Base-by-base conservation (phyloP, 2,113 vertebrate genomes). In the Sander lucioperca region DNA sequence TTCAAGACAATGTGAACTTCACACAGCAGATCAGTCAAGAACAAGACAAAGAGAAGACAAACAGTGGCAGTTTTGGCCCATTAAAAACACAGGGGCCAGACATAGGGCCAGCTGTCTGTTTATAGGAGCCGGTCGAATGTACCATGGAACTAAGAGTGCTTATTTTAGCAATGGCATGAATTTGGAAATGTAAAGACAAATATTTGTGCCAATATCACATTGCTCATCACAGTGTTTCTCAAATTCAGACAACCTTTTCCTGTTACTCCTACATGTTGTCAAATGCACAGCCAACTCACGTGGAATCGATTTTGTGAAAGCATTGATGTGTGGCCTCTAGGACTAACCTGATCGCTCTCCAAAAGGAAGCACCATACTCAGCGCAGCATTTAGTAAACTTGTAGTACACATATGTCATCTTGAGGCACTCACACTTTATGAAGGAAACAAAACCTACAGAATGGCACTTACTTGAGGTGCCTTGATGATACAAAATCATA, bases 31-130 rank as follows among this genome's bases (percentile, higher is more conserved):
- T 78, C 56, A 63, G 56, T 69, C 19, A 19, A 43, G 21, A 57
- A 39, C 6, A n/a, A 48, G 48, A 48, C 23, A 65, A 69, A 63
- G 57, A 77, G 27, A 39, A 36, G 51, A 58, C 18, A 16, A 51
- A 66, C 10, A 21, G 36, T 18, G 16, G 11, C 11, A 23, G 19
- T 39, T 82, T 23, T 47, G 23, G 14, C 3, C 19, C 3, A n/a
- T 66, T 79, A 30, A 64, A 62, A 64, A 50, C 43, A 39, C 63
- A 53, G 54, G 74, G 33, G 23, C 62, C 33, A 48, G 21, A 68
- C 23, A 30, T 13, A 2, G 11, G 36, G 30, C 53, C 45, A 67
- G 54, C 56, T 61, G 58, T 65, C 36, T 56, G 53, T 66, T 71
- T 19, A 45, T 19, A 57, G 18, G 13, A 61, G 53, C 80, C 53